Evolutionary conservation across 1,140 invertebrate genomes (phyloP).

Genomic region (Drosophila aff.): DNA sequence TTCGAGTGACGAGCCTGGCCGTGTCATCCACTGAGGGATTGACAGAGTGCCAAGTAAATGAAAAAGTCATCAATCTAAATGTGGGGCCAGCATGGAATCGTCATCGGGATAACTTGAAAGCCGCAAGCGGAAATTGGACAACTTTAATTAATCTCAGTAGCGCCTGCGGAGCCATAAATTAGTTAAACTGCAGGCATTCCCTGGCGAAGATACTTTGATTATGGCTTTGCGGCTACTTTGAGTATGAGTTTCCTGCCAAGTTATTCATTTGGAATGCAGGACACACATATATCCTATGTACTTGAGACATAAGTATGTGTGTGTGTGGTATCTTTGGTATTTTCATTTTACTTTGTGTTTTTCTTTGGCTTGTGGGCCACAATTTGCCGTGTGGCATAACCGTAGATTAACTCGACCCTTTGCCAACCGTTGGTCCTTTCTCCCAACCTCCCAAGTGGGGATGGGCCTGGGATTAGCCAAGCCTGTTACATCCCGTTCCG

Average conservation of each 20-base stretch:
- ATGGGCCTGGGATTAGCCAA: conserved; percentile 38
- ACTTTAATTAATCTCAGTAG: conserved; percentile 32
- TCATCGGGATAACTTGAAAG: conserved; percentile 11
- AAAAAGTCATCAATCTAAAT: conserved; percentile 46
- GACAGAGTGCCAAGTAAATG: conserved; percentile 41
- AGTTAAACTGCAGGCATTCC: conserved; percentile 4
- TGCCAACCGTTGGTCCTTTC: conserved; percentile 40
- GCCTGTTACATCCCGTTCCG: conserved; percentile 10
- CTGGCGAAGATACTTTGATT: conserved; percentile 10
- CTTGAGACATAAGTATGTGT: neutral
- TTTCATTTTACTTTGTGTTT: neutral
- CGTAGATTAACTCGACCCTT: conserved; percentile 73
- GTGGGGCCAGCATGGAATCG: conserved; percentile 1
- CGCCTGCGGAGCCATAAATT: conserved; percentile 1
- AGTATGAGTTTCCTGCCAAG: neutral
- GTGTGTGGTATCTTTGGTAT: conserved; percentile 6
- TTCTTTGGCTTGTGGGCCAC: conserved; percentile 1
- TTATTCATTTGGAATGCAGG: conserved; percentile 42
- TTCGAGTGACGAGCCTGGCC: neutral
- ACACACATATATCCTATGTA: neutral
- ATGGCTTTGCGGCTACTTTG: conserved; percentile 3
- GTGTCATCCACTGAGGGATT: conserved; percentile 13
- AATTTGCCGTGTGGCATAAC: conserved; percentile 45
- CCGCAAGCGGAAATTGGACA: conserved; percentile 9
- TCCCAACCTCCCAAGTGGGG: neutral